Evolutionary conservation across 1,140 invertebrate genomes (phyloP), one percentile per base, ranked within the genome.

Genomic region (Muscidifurax raptorellus): DNA sequence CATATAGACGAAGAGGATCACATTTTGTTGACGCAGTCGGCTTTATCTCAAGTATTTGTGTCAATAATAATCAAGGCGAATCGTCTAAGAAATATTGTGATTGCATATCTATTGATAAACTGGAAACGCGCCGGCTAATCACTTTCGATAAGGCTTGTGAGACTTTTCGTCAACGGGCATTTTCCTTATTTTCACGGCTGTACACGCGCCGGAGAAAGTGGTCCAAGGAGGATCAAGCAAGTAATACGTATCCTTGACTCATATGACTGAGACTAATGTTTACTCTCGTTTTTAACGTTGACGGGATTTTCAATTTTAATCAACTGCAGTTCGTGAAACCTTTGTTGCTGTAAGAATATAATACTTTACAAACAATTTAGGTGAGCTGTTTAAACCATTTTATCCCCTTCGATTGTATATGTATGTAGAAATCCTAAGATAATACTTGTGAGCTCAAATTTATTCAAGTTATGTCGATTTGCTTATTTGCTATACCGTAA

Each of bases 131-230:
- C 10, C 25, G 66, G 9, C 15, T 27, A 30, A 69, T 69, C 27
- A 28, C 66, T 13, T 15, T 28, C 9, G 28, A 30, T 69, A 69
- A 69, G 66, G 27, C 66, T 69, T 59, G 27, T 2, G 4, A 28
- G 66, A 30, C 66, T 69, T 69, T 69, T 69, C 66, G 28, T 69
- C 28, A 12, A 10, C 18, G 27, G 22, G 25, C 27, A 13, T 47
- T 75, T 47, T 44, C 72, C 36, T 75, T 22, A 72, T 72, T 72
- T 72, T 36, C 72, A 75, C 72, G 72, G 22, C n/a, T 69, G 66
- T 28, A 18, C 10, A 59, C 18, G n/a, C 40, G 9, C 0, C n/a
- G 71, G 72, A 75, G 72, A 75, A 75, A 75, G 72, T 75, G 36
- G 40, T 47, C 72, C 72, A 75, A 75, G 72, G 72, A 75, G 36